Percentiles rank a stretch among this genome's conserved stretches.
phyloP scores from a whole-genome alignment of 2,113 vertebrate genomes.

The Podilymbus podiceps region DNA sequence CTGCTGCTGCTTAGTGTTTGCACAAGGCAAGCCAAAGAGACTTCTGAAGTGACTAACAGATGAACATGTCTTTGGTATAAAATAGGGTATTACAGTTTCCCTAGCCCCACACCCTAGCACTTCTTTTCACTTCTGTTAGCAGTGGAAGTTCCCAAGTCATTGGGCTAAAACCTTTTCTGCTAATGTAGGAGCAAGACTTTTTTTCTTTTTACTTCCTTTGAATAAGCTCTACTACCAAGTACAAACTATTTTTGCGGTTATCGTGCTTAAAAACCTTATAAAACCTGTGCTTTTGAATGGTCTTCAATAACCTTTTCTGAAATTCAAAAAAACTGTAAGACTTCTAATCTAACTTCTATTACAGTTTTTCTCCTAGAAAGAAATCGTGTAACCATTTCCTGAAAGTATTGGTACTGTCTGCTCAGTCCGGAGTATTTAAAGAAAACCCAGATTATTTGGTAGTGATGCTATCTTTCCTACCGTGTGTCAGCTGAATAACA shows the following conservation, averaged over 20 bases:
- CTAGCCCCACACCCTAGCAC: fast-evolving
- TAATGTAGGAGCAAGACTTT: background rate
- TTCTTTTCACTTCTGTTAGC: background rate
- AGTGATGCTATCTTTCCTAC: background rate
- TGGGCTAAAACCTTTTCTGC: background rate
- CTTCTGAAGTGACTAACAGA: background rate
- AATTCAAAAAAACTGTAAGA: background rate
- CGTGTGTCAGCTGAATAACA: background rate
- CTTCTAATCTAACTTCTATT: background rate
- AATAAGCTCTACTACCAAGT: background rate
- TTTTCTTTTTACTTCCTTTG: background rate
- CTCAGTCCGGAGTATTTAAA: background rate
- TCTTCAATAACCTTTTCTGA: background rate
- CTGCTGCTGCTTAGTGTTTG: background rate
- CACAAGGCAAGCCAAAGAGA: background rate
- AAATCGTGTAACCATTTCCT: background rate
- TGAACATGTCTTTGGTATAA: background rate
- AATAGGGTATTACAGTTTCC: background rate
- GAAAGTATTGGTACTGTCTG: background rate
- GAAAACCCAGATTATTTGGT: background rate
- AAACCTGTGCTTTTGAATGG: background rate
- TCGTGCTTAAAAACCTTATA: background rate
- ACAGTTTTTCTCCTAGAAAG: background rate
- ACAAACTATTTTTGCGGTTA: background rate
- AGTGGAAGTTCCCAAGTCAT: background rate